A percentile compares a stretch with the other conserved stretches of the same genome.
Conservation (phyloP, 2,888 invertebrate genomes). For the Mythimna impura region DNA sequence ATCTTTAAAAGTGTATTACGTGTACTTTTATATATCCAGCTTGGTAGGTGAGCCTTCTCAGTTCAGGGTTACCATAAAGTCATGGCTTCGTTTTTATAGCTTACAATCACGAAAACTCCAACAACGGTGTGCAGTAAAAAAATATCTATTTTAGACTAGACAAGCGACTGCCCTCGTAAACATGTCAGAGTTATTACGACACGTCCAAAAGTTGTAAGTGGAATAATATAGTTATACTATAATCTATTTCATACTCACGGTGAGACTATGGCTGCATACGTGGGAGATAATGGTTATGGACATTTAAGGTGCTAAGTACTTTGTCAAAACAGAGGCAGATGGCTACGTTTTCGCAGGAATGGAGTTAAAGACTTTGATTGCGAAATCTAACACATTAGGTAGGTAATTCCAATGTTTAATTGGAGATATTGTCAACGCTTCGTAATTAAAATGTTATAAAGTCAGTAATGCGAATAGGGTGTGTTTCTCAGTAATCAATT, state of each 20-base stretch:
- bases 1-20: slow-evolving; percentile 35
- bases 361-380: slow-evolving; percentile 50
- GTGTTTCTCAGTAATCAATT: slow-evolving; percentile 8
- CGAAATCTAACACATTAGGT: not conserved
- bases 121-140: slow-evolving; percentile 55
- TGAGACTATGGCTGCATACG: slow-evolving; percentile 12
- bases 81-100: slow-evolving; percentile 65
- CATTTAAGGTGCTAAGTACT: slow-evolving; percentile 38
- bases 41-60: not conserved
- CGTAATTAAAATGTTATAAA: slow-evolving; percentile 31
- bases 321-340: slow-evolving; percentile 74
- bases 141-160: slow-evolving; percentile 56
- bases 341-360: slow-evolving; percentile 39
- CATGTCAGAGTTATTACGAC: slow-evolving; percentile 52
- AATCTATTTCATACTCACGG: slow-evolving; percentile 31
- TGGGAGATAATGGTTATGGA: slow-evolving; percentile 24
- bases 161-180: slow-evolving; percentile 53
- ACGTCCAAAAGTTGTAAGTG: slow-evolving; percentile 43
- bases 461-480: slow-evolving; percentile 10
- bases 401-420: slow-evolving; percentile 24
- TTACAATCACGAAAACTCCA: slow-evolving; percentile 64
- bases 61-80: slow-evolving; percentile 59
- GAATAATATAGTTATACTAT: slow-evolving; percentile 36
- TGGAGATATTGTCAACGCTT: slow-evolving; percentile 11
- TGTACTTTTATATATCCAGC: slow-evolving; percentile 42